Conservation (phyloP, 2,797 vertebrate species). For the Anguilla anguilla region DNA sequence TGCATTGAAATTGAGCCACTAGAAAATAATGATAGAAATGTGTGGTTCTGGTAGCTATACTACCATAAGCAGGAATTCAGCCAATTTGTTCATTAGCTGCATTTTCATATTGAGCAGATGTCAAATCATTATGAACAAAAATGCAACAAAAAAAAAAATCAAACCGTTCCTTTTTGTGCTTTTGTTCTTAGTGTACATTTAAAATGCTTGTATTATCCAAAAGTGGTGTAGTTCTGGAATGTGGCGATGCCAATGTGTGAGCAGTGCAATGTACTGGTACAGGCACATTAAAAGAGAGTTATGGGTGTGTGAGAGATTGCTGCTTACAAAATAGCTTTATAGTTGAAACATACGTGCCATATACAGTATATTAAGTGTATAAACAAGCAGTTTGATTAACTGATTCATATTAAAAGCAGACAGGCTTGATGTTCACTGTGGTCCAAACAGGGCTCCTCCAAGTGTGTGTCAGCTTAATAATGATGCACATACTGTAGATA, state of each 20-base stretch:
- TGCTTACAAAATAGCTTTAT: neutral
- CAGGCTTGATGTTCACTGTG: neutral
- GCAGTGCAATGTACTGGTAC: too few relatives aligned
- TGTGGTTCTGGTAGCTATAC: neutral
- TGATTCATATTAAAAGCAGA: neutral
- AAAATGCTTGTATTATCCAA: neutral
- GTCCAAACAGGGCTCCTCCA: neutral
- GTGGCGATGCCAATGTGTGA: neutral
- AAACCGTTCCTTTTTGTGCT: neutral
- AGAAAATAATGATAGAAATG: neutral
- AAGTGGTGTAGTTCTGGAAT: neutral
- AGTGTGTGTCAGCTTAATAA: neutral
- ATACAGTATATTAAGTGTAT: neutral
- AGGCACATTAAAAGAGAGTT: too few relatives aligned
- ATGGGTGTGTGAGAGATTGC: neutral
- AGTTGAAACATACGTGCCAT: neutral
- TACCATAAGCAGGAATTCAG: too few relatives aligned
- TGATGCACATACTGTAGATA: neutral
- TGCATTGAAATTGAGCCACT: neutral
- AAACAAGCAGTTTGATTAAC: neutral
- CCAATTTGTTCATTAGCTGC: neutral
- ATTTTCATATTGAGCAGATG: neutral
- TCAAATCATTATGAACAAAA: neutral
- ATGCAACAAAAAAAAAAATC: neutral
- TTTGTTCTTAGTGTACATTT: neutral